Conservation (phyloP, 2,797 vertebrate genomes). For the Triplophysa yarkandensis region DNA sequence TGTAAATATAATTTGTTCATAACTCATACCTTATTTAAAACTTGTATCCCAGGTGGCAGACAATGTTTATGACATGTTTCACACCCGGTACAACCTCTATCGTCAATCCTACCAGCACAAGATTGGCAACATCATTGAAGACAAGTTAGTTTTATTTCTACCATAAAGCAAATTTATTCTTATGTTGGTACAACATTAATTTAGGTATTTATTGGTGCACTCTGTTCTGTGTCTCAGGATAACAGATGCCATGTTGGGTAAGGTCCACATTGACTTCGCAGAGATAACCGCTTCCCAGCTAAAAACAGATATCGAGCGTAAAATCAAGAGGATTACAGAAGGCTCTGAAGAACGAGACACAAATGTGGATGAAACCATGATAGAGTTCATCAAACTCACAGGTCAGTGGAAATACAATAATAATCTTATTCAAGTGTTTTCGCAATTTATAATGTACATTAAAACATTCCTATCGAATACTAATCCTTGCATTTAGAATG, state of each 20-base stretch:
- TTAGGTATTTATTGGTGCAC: no score
- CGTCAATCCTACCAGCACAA: not conserved
- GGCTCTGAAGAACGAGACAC: not conserved
- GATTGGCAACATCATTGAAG: not conserved
- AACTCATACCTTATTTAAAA: not conserved
- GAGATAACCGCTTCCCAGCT: not conserved
- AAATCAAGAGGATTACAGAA: not conserved
- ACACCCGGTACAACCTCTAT: not conserved
- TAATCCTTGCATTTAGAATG: no score
- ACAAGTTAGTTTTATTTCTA: not conserved
- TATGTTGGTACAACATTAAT: no score
- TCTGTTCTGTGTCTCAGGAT: slow-evolving; percentile 6
- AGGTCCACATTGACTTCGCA: not conserved
- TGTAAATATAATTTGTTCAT: no score
- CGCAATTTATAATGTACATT: no score
- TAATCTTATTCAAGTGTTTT: no score
- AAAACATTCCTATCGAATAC: no score
- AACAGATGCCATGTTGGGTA: not conserved
- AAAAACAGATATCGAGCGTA: accelerated
- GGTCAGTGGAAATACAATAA: slow-evolving; percentile 16
- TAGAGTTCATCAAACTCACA: not conserved
- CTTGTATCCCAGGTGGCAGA: slow-evolving; percentile 3
- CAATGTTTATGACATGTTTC: slow-evolving; percentile 15
- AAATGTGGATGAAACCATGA: not conserved
- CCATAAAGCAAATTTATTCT: not conserved